Evolutionary conservation across 2,797 vertebrate species (phyloP), one percentile per base, ranked within the genome.

Genomic region (Acropternis orthonyx): DNA sequence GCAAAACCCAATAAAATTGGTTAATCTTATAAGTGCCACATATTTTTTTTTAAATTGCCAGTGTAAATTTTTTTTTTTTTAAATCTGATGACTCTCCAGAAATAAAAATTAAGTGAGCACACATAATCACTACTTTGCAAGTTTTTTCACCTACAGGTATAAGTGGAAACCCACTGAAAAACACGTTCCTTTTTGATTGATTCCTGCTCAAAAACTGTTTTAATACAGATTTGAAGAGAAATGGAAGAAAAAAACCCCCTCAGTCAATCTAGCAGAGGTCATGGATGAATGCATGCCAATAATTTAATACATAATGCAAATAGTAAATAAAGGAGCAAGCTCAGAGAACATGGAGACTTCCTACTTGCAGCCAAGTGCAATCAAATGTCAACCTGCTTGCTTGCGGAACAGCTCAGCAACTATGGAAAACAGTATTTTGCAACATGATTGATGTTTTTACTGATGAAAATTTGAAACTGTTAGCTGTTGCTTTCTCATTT

Each of bases 221-320:
- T 74, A 79, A 82, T 63, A 71, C 1, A 46, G 14, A 74, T 26
- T 66, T 66, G 48, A 44, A 76, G 66, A 56, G 67, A 94, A 93
- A 79, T 5, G 4, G 30, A 88, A 17, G 28, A 17, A 12, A 83
- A 92, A 96, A 76, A 5, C n/a, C n/a, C 16, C 3, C 14, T 39
- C 43, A 58, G 36, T 67, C 65, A 84, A 24, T 55, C 80, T 87
- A 86, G 27, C 37, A 73, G 71, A 82, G 28, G 32, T 73, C 83
- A 74, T 27, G 72, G 61, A 71, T 65, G 54, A 95, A 82, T 54
- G 30, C 39, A 61, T 71, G 37, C 30, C 78, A 92, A 58, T 71
- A 80, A 80, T 56, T 74, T 77, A 82, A 85, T 71, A 54, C 66
- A 74, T 74, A 87, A 89, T 82, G 61, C n/a, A 82, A 94, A 63